Evolutionary conservation across 1,140 invertebrate species (phyloP).

Genomic region (Venustaconcha ellipsiformis): DNA sequence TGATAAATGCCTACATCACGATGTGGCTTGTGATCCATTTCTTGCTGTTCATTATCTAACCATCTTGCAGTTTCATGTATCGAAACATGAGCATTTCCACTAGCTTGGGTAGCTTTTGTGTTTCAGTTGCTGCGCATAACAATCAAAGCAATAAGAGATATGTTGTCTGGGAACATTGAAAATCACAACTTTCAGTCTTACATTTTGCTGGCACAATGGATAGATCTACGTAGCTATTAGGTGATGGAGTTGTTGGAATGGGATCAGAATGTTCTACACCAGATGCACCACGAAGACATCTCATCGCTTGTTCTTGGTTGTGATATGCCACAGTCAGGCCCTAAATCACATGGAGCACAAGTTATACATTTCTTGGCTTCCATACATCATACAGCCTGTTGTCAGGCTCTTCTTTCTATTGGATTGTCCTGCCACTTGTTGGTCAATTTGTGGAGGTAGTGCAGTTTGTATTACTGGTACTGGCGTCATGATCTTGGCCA

Average conservation of each 20-base stretch:
- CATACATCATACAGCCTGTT: slow-evolving; percentile 44
- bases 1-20: background rate
- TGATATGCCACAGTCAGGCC: slow-evolving; percentile 20
- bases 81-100: slow-evolving; percentile 1
- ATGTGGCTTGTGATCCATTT: background rate
- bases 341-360: slow-evolving; percentile 49
- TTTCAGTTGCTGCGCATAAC: slow-evolving; percentile 16
- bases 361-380: slow-evolving; percentile 33
- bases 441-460: too few species aligned
- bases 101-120: background rate
- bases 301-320: slow-evolving; percentile 13
- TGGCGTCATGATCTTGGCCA: background rate
- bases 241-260: too few species aligned
- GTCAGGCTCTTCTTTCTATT: slow-evolving; percentile 29
- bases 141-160: slow-evolving; percentile 55
- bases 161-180: slow-evolving; percentile 46
- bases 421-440: too few species aligned
- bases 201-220: slow-evolving; percentile 34
- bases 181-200: slow-evolving; percentile 41
- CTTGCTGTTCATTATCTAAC: too few species aligned
- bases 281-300: background rate
- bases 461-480: too few species aligned
- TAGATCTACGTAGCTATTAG: too few species aligned
- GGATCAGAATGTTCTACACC: too few species aligned
- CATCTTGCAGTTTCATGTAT: background rate